phyloP scores from a whole-genome alignment of 2,113 vertebrate genomes.

The Glaucomys volans region DNA sequence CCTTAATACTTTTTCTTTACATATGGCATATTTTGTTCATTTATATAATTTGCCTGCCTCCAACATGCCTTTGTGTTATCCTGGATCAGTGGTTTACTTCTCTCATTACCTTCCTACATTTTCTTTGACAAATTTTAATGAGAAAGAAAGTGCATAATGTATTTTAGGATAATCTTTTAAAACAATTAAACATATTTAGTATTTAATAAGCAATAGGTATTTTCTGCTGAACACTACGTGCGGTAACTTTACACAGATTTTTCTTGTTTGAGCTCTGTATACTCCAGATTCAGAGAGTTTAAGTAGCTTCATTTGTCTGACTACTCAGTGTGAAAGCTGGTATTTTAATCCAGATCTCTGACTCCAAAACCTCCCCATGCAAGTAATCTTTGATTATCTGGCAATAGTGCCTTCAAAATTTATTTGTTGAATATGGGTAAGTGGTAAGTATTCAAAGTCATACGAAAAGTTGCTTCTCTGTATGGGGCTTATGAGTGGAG shows the following conservation, averaged over 20 bases:
- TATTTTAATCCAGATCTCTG: neutral
- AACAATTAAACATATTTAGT: conserved; percentile 23
- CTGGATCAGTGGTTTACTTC: neutral
- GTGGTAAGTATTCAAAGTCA: neutral
- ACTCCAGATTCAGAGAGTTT: neutral
- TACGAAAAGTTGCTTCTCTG: neutral
- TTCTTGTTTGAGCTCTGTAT: neutral
- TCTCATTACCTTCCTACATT: neutral
- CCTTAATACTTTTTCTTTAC: neutral
- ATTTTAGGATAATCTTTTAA: conserved; percentile 51
- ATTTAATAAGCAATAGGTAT: neutral
- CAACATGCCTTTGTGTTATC: neutral
- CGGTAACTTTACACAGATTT: neutral
- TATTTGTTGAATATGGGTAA: neutral
- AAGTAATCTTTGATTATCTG: neutral
- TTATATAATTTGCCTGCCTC: neutral
- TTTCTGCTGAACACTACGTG: neutral
- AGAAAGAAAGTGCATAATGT: neutral
- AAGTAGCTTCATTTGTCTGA: conserved; percentile 18
- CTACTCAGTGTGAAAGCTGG: conserved; percentile 5
- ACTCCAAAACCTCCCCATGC: neutral
- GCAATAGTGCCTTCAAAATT: neutral
- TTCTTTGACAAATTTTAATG: conserved; percentile 51
- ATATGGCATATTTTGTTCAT: neutral
- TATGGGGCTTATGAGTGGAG: conserved; percentile 5